Evolutionary conservation across 2,888 invertebrate species (phyloP).

Genomic region (Ochropleura leucogaster): DNA sequence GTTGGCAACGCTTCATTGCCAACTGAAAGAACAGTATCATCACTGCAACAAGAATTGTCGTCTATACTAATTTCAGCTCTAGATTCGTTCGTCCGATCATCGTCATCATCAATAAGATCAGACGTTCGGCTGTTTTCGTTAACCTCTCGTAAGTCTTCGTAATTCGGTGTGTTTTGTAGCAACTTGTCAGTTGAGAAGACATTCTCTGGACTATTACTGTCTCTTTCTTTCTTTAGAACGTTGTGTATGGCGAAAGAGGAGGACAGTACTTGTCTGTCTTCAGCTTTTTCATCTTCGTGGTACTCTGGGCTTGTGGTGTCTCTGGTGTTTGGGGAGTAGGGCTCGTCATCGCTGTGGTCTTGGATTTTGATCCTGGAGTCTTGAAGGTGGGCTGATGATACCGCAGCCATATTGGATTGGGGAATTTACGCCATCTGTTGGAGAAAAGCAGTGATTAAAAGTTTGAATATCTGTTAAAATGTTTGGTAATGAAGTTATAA

Average conservation of each 20-base stretch:
- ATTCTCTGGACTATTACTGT: conserved; percentile 86
- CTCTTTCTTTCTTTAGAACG: conserved; percentile 87
- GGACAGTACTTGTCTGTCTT: conserved; percentile 79
- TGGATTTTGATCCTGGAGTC: conserved; percentile 84
- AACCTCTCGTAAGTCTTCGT: conserved; percentile 74
- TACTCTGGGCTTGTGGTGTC: conserved; percentile 85
- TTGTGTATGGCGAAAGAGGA: conserved; percentile 89
- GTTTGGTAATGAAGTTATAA: too few relatives aligned
- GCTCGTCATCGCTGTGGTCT: conserved; percentile 87
- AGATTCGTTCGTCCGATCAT: conserved; percentile 70
- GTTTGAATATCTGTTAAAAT: background rate
- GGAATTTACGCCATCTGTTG: conserved; percentile 85
- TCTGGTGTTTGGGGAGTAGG: conserved; percentile 85
- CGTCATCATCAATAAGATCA: conserved; percentile 79
- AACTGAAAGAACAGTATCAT: conserved; percentile 95
- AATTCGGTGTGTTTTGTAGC: conserved; percentile 86
- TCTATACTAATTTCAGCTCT: conserved; percentile 87
- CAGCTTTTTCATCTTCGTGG: conserved; percentile 83
- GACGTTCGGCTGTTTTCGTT: conserved; percentile 77
- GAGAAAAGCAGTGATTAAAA: conserved; percentile 36
- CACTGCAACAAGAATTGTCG: conserved; percentile 93
- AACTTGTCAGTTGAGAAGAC: conserved; percentile 88
- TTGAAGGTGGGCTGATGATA: conserved; percentile 84
- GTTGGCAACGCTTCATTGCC: conserved; percentile 93
- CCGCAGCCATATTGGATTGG: conserved; percentile 85